phyloP scores from a whole-genome alignment of 2,797 vertebrate species.

The Aulostomus chinensis region DNA sequence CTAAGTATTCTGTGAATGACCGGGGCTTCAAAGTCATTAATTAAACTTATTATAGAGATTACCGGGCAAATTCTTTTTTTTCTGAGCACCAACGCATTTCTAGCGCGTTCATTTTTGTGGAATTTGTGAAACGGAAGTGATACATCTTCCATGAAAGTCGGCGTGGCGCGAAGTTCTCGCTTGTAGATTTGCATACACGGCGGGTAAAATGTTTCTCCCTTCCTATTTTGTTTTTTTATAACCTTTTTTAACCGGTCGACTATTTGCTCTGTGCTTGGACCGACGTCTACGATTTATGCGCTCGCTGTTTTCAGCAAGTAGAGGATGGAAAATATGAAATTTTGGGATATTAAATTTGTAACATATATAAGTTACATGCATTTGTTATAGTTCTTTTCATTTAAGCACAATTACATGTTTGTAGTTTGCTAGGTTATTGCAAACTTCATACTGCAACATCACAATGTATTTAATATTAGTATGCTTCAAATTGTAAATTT shows the following conservation, averaged over 20 bases:
- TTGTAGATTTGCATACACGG: slow-evolving; percentile 64
- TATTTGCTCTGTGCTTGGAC: neutral
- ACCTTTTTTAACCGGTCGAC: too few species aligned
- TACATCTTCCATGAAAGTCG: slow-evolving; percentile 41
- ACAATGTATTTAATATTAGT: too few species aligned
- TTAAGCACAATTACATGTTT: too few species aligned
- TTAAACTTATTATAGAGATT: rapidly evolving
- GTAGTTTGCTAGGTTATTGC: too few species aligned
- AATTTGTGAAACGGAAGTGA: rapidly evolving
- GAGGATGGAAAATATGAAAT: too few species aligned
- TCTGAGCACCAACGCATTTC: rapidly evolving
- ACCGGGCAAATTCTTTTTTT: rapidly evolving
- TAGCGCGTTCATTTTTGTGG: rapidly evolving
- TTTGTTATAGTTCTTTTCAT: too few species aligned
- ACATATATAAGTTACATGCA: too few species aligned
- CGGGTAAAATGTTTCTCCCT: slow-evolving; percentile 56
- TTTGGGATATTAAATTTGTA: too few species aligned
- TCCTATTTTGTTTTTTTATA: too few species aligned
- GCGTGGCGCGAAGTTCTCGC: slow-evolving; percentile 64
- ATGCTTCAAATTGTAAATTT: too few species aligned
- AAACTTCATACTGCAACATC: too few species aligned
- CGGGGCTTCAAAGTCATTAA: rapidly evolving
- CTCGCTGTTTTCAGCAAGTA: too few species aligned
- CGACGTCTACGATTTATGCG: neutral
- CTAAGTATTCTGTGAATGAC: rapidly evolving